phyloP scores from a whole-genome alignment of 2,888 invertebrate genomes.

The Melikaiella ostensackeni region DNA sequence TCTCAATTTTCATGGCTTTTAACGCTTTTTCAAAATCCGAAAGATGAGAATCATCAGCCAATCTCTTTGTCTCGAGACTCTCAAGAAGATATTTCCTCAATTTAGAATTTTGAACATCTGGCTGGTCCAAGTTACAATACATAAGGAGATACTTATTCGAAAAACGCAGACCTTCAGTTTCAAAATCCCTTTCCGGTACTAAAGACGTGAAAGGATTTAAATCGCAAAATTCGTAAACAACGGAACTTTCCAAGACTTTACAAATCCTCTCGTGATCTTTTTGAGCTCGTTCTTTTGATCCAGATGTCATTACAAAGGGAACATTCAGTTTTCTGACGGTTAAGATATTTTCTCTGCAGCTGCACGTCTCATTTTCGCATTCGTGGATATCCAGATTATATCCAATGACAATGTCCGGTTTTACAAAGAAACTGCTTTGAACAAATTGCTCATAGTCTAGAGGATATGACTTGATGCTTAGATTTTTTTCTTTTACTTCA shows the following conservation, averaged over 20 bases:
- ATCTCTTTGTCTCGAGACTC: background rate
- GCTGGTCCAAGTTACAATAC: background rate
- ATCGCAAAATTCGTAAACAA: background rate
- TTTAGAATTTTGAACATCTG: background rate
- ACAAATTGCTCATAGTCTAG: slow-evolving; percentile 3
- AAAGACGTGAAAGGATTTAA: background rate
- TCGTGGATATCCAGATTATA: slow-evolving; percentile 62
- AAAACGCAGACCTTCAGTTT: slow-evolving; percentile 2
- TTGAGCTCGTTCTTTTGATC: background rate
- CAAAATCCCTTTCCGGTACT: background rate
- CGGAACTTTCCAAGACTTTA: background rate
- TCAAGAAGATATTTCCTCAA: background rate
- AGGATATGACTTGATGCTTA: background rate
- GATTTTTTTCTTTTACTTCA: background rate
- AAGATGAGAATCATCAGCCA: background rate
- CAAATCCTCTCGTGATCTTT: background rate
- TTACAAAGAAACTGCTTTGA: slow-evolving; percentile 43
- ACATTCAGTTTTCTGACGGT: slow-evolving; percentile 54
- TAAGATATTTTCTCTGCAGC: slow-evolving; percentile 44
- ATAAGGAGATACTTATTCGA: background rate
- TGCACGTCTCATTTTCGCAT: background rate
- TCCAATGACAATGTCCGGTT: slow-evolving; percentile 60
- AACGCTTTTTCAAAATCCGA: background rate
- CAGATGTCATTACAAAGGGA: slow-evolving; percentile 52
- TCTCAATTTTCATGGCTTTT: background rate